phyloP scores from a whole-genome alignment of 2,797 vertebrate species.

The Hippopotamyrus pictus region DNA sequence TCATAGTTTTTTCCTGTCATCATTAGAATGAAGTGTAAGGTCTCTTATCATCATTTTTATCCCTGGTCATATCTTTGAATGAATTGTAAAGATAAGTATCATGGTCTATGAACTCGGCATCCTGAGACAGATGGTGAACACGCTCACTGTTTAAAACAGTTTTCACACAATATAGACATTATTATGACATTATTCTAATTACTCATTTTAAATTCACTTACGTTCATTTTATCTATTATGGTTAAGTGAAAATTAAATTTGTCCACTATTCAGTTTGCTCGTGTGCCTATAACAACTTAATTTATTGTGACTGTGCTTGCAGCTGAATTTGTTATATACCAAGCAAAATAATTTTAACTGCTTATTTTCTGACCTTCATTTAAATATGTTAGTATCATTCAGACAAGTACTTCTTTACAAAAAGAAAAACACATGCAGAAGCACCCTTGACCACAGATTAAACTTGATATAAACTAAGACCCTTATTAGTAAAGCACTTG shows the following conservation, averaged over 20 bases:
- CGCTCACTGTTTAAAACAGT: not conserved
- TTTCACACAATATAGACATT: not conserved
- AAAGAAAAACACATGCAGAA: not conserved
- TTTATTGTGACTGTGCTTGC: not conserved
- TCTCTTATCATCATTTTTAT: not conserved
- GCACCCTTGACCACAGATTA: not conserved
- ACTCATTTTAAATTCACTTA: not conserved
- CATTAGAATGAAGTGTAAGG: not conserved
- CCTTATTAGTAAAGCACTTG: constrained; percentile 13
- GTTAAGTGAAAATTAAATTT: not conserved
- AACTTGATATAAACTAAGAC: constrained; percentile 10
- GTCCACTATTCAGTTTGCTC: not conserved
- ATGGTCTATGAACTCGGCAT: not conserved
- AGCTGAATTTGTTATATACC: not conserved
- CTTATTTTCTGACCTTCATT: not conserved
- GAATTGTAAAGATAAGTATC: not conserved
- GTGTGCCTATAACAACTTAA: not conserved
- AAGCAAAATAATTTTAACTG: not conserved
- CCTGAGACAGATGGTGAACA: not conserved
- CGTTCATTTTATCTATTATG: not conserved
- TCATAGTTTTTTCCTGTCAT: not conserved
- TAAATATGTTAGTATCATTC: not conserved
- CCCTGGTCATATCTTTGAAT: not conserved
- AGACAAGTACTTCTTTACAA: not conserved
- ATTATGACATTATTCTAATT: not conserved